Percentiles rank a stretch among this genome's conserved stretches.
Evolutionary conservation across 2,797 vertebrate species (phyloP).

Genomic region (Eleutherodactylus coqui): DNA sequence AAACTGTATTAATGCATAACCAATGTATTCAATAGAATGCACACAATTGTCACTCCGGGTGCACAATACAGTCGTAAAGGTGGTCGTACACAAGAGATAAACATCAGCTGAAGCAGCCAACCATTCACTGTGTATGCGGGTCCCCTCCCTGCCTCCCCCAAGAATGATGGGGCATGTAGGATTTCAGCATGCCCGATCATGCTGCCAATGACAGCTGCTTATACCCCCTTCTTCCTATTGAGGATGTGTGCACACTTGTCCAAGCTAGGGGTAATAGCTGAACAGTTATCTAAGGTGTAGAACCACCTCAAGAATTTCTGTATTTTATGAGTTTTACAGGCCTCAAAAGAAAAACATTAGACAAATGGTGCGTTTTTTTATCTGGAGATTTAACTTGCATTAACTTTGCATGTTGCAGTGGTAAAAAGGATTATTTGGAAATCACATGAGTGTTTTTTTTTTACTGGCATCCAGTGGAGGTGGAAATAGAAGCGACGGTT

Average conservation of each 20-base stretch:
- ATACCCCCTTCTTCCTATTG: too few relatives aligned
- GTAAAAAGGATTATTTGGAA: neutral
- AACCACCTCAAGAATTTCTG: constrained; percentile 9
- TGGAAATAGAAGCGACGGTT: constrained; percentile 26
- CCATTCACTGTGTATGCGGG: too few relatives aligned
- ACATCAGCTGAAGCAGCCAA: too few relatives aligned
- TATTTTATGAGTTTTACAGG: constrained; percentile 9
- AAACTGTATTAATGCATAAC: neutral
- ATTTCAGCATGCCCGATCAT: too few relatives aligned
- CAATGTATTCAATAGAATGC: neutral
- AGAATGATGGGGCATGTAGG: too few relatives aligned
- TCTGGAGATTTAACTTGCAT: constrained; percentile 6
- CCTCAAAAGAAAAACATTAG: neutral
- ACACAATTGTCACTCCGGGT: neutral
- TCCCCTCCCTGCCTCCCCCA: too few relatives aligned
- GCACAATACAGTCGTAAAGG: neutral
- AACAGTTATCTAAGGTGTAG: too few relatives aligned
- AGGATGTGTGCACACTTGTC: too few relatives aligned
- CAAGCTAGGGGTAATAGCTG: too few relatives aligned
- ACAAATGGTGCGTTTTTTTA: constrained; percentile 16
- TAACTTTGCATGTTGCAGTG: constrained; percentile 19
- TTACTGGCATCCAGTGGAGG: constrained; percentile 11
- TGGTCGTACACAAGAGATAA: too few relatives aligned
- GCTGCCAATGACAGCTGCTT: too few relatives aligned
- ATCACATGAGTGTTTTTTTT: constrained; percentile 12